These are phyloP conservation scores for Drosophila mimica DNA, from an alignment of 2,888 invertebrate species.

Conservation along the genomic window DNA sequence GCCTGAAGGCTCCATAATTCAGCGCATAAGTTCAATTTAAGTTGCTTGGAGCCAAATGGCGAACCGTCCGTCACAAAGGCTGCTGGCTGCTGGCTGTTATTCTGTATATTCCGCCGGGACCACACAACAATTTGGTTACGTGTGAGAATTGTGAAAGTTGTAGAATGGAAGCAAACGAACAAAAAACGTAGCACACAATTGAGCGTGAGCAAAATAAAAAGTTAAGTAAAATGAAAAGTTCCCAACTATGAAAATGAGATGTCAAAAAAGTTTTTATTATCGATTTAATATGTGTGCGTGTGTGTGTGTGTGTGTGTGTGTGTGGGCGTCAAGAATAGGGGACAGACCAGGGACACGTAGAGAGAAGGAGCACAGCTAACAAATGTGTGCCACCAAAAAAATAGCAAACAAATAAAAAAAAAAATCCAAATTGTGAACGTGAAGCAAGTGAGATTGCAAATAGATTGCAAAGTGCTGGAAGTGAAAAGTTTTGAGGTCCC, in stretches of 20 bases:
- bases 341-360: neutral
- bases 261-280: slow-evolving; percentile 81
- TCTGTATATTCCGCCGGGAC: slow-evolving; percentile 43
- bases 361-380: slow-evolving; percentile 44
- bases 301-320: neutral
- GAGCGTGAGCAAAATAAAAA: slow-evolving; percentile 40
- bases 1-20: slow-evolving; percentile 33
- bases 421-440: slow-evolving; percentile 50
- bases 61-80: slow-evolving; percentile 1
- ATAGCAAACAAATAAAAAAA: neutral
- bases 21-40: slow-evolving; percentile 40
- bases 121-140: slow-evolving; percentile 66
- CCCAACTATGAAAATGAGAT: slow-evolving; percentile 81
- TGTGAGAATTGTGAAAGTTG: slow-evolving; percentile 25
- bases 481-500: slow-evolving; percentile 61
- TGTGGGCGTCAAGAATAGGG: neutral
- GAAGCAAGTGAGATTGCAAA: slow-evolving; percentile 51
- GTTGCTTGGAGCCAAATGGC: slow-evolving; percentile 16
- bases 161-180: slow-evolving; percentile 10
- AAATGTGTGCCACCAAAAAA: slow-evolving; percentile 65
- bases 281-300: slow-evolving; percentile 71
- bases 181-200: slow-evolving; percentile 48
- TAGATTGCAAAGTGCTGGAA: slow-evolving; percentile 61
- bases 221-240: slow-evolving; percentile 49
- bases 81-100: neutral